Percentiles rank a stretch among this genome's conserved stretches.
Conservation (phyloP, 1,140 invertebrate genomes). For the Tetraneura akinire region DNA sequence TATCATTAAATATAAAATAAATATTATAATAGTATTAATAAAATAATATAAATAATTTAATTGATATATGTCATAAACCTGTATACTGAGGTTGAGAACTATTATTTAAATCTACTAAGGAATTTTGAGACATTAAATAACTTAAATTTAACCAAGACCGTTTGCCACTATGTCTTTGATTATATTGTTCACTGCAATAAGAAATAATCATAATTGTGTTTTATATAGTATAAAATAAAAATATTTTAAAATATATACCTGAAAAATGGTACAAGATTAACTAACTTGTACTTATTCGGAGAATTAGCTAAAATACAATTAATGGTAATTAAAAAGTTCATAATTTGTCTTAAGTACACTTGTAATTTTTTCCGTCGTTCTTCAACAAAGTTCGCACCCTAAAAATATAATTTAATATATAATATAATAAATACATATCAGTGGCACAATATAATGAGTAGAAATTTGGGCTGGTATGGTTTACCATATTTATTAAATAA, state of each 20-base stretch:
- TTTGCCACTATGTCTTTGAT: conserved; percentile 44
- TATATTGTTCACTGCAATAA: conserved; percentile 38
- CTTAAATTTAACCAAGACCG: conserved; percentile 35
- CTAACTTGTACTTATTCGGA: conserved; percentile 55
- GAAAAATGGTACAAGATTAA: conserved; percentile 56
- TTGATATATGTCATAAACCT: conserved; percentile 42
- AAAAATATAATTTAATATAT: background rate
- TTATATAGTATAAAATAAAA: background rate
- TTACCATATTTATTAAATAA: too few relatives aligned
- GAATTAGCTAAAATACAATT: conserved; percentile 53
- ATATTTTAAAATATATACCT: conserved; percentile 52
- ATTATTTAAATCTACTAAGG: conserved; percentile 35
- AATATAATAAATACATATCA: too few relatives aligned
- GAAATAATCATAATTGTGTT: too few relatives aligned
- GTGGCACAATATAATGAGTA: too few relatives aligned
- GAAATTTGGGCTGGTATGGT: too few relatives aligned
- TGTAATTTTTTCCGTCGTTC: conserved; percentile 56
- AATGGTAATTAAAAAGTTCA: conserved; percentile 55
- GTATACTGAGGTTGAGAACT: conserved; percentile 42
- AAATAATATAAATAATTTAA: conserved; percentile 23
- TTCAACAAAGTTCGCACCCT: conserved; percentile 57
- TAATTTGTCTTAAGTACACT: conserved; percentile 55
- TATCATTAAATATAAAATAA: conserved; percentile 24
- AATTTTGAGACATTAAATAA: conserved; percentile 39
- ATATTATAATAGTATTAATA: conserved; percentile 17